Evolutionary conservation across 2,113 vertebrate genomes (phyloP).

Genomic region (Colinus virginianus): DNA sequence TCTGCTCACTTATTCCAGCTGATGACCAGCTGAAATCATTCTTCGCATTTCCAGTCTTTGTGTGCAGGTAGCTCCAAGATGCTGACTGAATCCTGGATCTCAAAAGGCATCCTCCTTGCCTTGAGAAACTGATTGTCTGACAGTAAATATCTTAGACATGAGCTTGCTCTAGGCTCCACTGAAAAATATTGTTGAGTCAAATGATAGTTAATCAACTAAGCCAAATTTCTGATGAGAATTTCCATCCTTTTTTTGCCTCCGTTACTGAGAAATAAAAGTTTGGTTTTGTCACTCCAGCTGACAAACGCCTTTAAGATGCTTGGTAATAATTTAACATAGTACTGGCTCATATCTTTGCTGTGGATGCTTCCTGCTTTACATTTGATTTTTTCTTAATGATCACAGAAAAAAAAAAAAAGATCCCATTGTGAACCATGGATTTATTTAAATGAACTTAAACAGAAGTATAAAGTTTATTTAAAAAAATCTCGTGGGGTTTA

Average conservation of each 20-base stretch:
- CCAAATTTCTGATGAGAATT: background rate
- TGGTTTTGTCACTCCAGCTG: background rate
- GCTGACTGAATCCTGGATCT: background rate
- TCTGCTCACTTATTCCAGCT: background rate
- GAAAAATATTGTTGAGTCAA: background rate
- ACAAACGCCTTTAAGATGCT: background rate
- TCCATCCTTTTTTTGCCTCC: background rate
- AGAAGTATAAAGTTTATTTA: background rate
- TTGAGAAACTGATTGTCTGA: background rate
- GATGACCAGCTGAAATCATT: background rate
- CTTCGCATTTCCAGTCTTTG: background rate
- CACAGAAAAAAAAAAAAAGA: background rate
- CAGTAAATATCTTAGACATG: background rate
- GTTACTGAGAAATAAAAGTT: background rate
- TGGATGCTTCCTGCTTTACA: background rate
- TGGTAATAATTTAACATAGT: background rate
- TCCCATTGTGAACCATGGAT: background rate
- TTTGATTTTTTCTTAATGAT: background rate
- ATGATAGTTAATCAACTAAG: background rate
- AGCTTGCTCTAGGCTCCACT: background rate
- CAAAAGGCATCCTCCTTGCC: background rate
- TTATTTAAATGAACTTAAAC: background rate
- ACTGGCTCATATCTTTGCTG: accelerated
- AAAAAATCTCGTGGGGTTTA: background rate
- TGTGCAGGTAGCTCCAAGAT: background rate